Conservation (phyloP, 2,797 vertebrate genomes). For the Antennarius maculatus region DNA sequence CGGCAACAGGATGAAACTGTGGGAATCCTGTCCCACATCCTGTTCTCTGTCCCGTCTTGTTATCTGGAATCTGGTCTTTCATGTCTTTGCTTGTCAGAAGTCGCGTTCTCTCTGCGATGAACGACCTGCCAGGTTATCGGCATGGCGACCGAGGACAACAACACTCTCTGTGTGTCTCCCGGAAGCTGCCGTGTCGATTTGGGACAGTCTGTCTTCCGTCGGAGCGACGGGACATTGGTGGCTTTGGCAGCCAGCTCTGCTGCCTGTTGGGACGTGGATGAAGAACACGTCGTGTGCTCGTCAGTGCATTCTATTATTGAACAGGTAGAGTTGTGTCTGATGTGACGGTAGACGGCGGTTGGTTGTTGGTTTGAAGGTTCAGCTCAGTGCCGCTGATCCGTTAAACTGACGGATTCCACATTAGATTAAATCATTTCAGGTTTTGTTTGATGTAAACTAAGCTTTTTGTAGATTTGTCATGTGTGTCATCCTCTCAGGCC, state of each 20-base stretch:
- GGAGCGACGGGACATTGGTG: conserved; percentile 40
- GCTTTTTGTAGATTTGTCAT: background rate
- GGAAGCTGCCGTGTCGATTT: conserved; percentile 43
- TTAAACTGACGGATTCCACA: too few relatives aligned
- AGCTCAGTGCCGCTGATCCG: too few relatives aligned
- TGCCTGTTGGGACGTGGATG: conserved; percentile 25
- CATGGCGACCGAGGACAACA: conserved; percentile 28
- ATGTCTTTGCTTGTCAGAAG: background rate
- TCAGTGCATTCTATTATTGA: too few relatives aligned
- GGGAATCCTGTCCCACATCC: too few relatives aligned
- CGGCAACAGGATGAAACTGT: too few relatives aligned
- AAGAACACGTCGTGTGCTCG: too few relatives aligned
- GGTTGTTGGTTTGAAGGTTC: too few relatives aligned
- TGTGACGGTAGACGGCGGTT: too few relatives aligned
- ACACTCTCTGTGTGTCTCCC: conserved; percentile 2
- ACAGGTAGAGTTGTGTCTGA: too few relatives aligned
- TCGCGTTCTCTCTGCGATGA: background rate
- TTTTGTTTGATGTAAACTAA: too few relatives aligned
- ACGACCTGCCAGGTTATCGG: conserved; percentile 32
- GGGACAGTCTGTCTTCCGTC: conserved; percentile 30
- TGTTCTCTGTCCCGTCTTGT: background rate
- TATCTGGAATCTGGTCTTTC: background rate
- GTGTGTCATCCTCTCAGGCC: background rate
- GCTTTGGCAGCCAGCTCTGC: conserved; percentile 47
- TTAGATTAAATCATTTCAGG: too few relatives aligned